Base-by-base conservation (phyloP, 2,888 invertebrate genomes). In the Liodrosophila aerea region DNA sequence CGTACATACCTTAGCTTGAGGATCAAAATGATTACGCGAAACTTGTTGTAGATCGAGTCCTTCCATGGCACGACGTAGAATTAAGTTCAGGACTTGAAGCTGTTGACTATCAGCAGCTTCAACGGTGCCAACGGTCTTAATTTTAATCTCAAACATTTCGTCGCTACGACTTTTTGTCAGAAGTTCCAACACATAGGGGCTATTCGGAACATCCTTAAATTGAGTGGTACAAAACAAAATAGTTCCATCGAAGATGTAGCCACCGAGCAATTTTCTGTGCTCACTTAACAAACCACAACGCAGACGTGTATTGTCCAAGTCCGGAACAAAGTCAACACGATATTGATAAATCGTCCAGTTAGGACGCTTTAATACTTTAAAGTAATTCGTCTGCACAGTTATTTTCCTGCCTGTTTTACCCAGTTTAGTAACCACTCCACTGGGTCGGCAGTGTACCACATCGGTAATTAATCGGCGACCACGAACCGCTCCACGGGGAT, bases 201-300 rank as follows among this genome's bases (percentile, higher is more conserved):
- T 67, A 2, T 69, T 63, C 0, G 56, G 49, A 0, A 29, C n/a
- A 0, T 59, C 12, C 1, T 66, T 63, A 2, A 94, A 87, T 46
- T 91, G 90, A 0, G 90, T 90, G 0, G 93, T 92, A 0, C 93
- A 93, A 76, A 93, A 96, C 9, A 96, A 64, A 0, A 93, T 91
- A 0, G 93, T 92, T 0, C 96, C 96, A 88, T 96, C 96, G 87
- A 95, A 96, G 1, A 96, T 89, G 60, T 94, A 95, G 0, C 94
- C 93, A 0, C 93, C 93, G 0, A 86, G 47, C 0, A 73, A 82
- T 0, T 91, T 89, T 3, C 90, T 89, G 61, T 94, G 94, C 0
- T 91, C 87, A 8, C 91, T 89, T 1, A 96, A 67, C 1, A 95
- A 88, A 0, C 89, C 91, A 73, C 93, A 94, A 2, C 94, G 92